Evolutionary conservation across 1,140 invertebrate genomes (phyloP), one percentile per base, ranked within the genome.

Genomic region (Drosophila simulans): DNA sequence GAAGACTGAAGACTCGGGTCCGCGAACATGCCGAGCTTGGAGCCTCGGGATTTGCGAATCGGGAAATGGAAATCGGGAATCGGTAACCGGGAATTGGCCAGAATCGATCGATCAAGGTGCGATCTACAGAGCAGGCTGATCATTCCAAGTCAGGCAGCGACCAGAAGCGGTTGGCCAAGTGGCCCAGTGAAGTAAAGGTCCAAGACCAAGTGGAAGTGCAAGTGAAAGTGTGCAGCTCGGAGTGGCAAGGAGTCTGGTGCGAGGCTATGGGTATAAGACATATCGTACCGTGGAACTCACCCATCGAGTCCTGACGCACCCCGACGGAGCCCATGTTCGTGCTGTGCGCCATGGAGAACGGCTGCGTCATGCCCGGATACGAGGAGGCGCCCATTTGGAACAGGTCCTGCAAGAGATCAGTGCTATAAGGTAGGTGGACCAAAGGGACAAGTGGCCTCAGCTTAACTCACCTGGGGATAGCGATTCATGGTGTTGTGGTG

Each of bases 401-500:
- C 60, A 94, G 92, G 91, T 90, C 84, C 91, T 90, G 72, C 8
- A 31, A 31, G 31, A 31, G 2, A 31, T 7, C 7, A 2, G 27
- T 7, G 27, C 27, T 31, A 8, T 8, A 31, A 31, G 31, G 31
- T 31, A 31, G 31, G 31, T 31, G 25, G 25, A 0, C 25, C 5
- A 27, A 5, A 0, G 5, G 25, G 0, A 5, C 5, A 27, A 5
- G 0, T 7, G 25, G 25, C 25, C 4, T 3, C 0, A 17, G 3
- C 4, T 4, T 3, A 5, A 8, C 40, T 64, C 93, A 97, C 97
- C 95, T 98, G 98, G 49, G 97, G 98, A 94, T 99, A 99, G 93
- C 98, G 95, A 93, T 97, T 98, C 94, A 98, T 97, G 86, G 97
- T 96, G 86, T 97, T 97, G 13, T 96, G 96, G 90, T 98, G 97